Percentiles rank a stretch among this genome's conserved stretches.
Conservation (phyloP, 2,113 vertebrate genomes). For the Carassius gibelio region DNA sequence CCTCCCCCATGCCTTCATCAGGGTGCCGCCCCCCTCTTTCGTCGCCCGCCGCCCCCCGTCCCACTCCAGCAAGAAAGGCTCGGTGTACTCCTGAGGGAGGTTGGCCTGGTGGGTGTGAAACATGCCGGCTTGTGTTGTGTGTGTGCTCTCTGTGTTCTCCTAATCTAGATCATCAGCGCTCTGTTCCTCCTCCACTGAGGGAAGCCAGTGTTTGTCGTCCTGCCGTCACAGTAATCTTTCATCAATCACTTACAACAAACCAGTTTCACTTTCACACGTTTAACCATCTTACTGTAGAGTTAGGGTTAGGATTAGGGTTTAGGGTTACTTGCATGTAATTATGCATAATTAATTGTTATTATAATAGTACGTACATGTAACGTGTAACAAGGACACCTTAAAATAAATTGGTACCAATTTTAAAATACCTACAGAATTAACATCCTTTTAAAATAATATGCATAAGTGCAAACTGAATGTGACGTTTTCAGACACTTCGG, state of each 20-base stretch:
- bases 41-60: constrained; percentile 62
- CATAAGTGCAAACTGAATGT: background rate
- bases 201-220: background rate
- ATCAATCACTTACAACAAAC: constrained; percentile 18
- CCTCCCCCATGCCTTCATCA: constrained; percentile 67
- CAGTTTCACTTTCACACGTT: background rate
- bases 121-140: constrained; percentile 35
- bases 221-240: background rate
- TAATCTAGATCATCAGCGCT: constrained; percentile 32
- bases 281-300: background rate
- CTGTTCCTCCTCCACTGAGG: constrained; percentile 29
- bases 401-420: no score
- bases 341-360: no score
- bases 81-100: constrained; percentile 68
- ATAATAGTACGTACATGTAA: no score
- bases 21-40: constrained; percentile 72
- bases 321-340: no score
- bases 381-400: no score
- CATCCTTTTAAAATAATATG: background rate
- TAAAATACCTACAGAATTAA: background rate
- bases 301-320: no score
- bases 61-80: constrained; percentile 69
- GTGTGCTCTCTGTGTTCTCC: constrained; percentile 24
- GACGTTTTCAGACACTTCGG: background rate
- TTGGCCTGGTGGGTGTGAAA: constrained; percentile 69